Evolutionary conservation across 2,888 invertebrate species (phyloP).

Genomic region (Dromius quadrimaculatus): DNA sequence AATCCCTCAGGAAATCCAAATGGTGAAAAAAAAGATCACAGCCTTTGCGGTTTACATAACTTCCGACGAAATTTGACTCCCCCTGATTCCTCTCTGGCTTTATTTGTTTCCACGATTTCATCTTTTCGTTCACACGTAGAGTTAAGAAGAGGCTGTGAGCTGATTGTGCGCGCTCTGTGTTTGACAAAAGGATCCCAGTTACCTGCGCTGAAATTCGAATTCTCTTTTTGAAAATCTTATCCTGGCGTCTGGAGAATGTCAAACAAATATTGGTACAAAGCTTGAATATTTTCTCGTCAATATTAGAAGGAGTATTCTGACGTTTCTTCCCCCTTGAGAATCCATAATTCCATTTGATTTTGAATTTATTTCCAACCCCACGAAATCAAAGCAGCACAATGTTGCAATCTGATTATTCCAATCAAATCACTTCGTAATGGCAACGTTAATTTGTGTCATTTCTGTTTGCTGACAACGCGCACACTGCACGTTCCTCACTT

Average conservation of each 20-base stretch:
- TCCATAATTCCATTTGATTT: too few relatives aligned
- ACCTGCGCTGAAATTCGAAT: conserved; percentile 43
- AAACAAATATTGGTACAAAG: conserved; percentile 5
- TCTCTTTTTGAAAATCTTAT: conserved; percentile 30
- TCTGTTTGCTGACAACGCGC: conserved; percentile 29
- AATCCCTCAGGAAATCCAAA: conserved; percentile 61
- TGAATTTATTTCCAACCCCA: too few relatives aligned
- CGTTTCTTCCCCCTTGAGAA: too few relatives aligned
- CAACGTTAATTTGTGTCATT: conserved; percentile 27
- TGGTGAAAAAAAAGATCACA: conserved; percentile 23
- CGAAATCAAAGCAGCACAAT: conserved; percentile 8
- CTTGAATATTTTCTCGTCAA: too few relatives aligned
- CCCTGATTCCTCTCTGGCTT: conserved; percentile 31
- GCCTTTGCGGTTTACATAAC: conserved; percentile 48
- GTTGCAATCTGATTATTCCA: conserved; percentile 16
- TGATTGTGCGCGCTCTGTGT: conserved; percentile 45
- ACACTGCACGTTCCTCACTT: conserved; percentile 10
- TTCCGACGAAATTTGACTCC: conserved; percentile 29
- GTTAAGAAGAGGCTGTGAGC: conserved; percentile 12
- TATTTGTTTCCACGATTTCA: conserved; percentile 52
- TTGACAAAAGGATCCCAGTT: conserved; percentile 48
- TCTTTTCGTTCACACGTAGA: conserved; percentile 38
- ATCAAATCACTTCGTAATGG: conserved; percentile 21
- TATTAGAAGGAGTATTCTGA: too few relatives aligned
- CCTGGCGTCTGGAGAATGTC: conserved; percentile 1